Conservation (phyloP, 2,113 vertebrate species). For the Bos javanicus region DNA sequence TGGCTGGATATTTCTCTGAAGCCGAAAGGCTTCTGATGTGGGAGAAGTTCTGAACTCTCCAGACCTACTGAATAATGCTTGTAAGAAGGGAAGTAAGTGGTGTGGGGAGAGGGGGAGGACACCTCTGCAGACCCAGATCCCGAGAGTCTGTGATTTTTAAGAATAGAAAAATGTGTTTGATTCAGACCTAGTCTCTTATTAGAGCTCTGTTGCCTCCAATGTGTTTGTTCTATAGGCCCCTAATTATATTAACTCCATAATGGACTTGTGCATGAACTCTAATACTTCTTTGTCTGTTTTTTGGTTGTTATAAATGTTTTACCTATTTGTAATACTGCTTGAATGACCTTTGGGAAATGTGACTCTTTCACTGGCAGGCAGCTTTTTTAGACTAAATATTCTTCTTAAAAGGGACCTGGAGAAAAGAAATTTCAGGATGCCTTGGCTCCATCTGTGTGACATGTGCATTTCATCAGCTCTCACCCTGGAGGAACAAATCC, state of each 20-base stretch:
- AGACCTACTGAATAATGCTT: background rate
- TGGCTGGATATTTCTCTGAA: background rate
- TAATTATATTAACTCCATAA: background rate
- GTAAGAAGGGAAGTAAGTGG: background rate
- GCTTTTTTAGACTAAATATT: background rate
- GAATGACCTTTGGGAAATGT: background rate
- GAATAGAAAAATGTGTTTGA: background rate
- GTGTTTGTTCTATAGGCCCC: background rate
- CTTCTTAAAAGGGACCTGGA: background rate
- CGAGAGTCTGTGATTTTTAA: background rate
- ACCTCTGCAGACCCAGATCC: too few species aligned
- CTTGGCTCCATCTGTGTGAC: background rate
- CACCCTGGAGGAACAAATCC: background rate
- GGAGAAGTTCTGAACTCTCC: background rate
- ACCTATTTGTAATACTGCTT: background rate
- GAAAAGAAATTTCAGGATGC: background rate
- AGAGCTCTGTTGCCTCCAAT: background rate
- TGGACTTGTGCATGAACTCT: background rate
- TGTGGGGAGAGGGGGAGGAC: background rate
- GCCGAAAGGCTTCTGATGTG: background rate
- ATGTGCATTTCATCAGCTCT: background rate
- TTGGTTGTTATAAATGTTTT: background rate
- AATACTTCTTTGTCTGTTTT: background rate
- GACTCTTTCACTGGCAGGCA: background rate
- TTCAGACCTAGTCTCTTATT: background rate